Conservation (phyloP, 2,888 invertebrate genomes). For the Prosopocoilus inquinatus region DNA sequence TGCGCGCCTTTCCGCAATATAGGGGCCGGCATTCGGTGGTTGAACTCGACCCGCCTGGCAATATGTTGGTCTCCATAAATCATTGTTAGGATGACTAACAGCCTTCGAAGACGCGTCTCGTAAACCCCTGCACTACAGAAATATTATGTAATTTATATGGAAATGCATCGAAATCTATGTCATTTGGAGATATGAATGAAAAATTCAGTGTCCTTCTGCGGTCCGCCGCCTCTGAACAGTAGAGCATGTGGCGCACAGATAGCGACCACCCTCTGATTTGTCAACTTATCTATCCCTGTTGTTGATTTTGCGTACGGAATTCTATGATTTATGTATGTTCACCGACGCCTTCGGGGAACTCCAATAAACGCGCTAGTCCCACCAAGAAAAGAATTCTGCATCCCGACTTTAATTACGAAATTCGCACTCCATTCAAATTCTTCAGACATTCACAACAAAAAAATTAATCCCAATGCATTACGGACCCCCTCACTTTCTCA, state of each 20-base stretch:
- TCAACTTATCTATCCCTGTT: slow-evolving; percentile 44
- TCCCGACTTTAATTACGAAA: too few relatives aligned
- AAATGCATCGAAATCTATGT: slow-evolving; percentile 54
- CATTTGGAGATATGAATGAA: slow-evolving; percentile 53
- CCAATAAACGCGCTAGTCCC: slow-evolving; percentile 6
- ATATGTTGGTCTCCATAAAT: slow-evolving; percentile 56
- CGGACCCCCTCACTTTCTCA: too few relatives aligned
- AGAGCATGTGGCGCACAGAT: slow-evolving; percentile 43
- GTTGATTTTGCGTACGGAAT: slow-evolving; percentile 43
- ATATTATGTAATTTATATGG: slow-evolving; percentile 58
- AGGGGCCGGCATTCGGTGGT: slow-evolving; percentile 34
- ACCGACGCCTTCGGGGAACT: slow-evolving; percentile 3
- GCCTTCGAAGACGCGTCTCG: slow-evolving; percentile 48
- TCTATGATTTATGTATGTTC: slow-evolving; percentile 33
- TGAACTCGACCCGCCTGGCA: slow-evolving; percentile 43
- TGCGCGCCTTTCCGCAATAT: slow-evolving; percentile 35
- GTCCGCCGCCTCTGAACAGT: slow-evolving; percentile 29
- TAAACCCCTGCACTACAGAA: slow-evolving; percentile 47
- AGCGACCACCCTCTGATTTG: slow-evolving; percentile 43
- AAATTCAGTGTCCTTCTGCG: slow-evolving; percentile 47
- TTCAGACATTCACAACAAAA: too few relatives aligned
- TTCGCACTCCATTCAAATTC: too few relatives aligned
- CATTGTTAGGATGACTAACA: slow-evolving; percentile 56
- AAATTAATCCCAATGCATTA: too few relatives aligned
- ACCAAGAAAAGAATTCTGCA: too few relatives aligned